phyloP scores from a whole-genome alignment of 2,888 invertebrate species.

The Lasioglossum malachurum region DNA sequence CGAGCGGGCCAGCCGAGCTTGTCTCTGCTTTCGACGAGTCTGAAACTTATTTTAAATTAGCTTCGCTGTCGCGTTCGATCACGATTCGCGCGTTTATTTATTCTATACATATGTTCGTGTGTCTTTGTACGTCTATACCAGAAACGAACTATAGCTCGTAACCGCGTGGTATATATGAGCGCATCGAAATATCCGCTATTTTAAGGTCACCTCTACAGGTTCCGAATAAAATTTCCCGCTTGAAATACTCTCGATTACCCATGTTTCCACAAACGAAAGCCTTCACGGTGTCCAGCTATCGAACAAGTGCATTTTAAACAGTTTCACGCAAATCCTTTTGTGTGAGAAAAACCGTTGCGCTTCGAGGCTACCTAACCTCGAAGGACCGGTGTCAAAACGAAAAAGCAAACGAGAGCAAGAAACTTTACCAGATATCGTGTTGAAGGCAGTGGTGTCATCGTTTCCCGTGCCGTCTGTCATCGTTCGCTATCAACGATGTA shows the following conservation, averaged over 20 bases:
- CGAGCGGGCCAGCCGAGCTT: constrained; percentile 77
- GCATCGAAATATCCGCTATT: constrained; percentile 10
- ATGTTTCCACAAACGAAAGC: background rate
- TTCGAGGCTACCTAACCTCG: constrained; percentile 70
- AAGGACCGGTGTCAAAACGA: constrained; percentile 56
- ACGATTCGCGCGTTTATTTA: background rate
- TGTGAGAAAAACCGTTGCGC: constrained; percentile 35
- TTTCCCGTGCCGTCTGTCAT: constrained; percentile 73
- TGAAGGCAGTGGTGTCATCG: constrained; percentile 69
- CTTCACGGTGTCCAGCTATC: background rate
- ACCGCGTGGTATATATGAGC: constrained; percentile 39
- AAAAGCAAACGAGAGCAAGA: background rate
- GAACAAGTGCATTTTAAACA: background rate
- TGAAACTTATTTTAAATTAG: constrained; percentile 21
- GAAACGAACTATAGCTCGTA: constrained; percentile 1
- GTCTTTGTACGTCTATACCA: background rate
- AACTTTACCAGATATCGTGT: constrained; percentile 73
- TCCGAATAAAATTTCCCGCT: background rate
- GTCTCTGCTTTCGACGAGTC: constrained; percentile 46
- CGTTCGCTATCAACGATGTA: constrained; percentile 14
- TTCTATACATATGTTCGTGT: background rate
- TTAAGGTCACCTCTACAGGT: constrained; percentile 42
- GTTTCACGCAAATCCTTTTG: constrained; percentile 1
- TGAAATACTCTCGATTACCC: background rate
- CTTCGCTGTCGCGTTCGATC: background rate